Evolutionary conservation across 2,888 invertebrate species (phyloP), one percentile per base, ranked within the genome.

Genomic region (Mythimna vitellina): DNA sequence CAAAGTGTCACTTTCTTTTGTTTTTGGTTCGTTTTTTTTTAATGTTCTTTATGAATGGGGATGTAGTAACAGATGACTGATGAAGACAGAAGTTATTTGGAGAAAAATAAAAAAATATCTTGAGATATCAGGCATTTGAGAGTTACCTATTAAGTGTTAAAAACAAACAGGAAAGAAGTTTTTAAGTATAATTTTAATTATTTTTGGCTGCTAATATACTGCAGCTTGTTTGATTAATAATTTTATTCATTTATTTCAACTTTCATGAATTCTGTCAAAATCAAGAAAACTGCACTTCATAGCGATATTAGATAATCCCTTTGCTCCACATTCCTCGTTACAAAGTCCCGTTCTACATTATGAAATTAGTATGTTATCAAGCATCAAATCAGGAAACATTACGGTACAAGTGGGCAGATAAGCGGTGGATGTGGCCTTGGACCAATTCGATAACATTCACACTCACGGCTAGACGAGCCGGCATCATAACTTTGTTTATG

Each of bases 371-470:
- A 64, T 61, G 76, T 78, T 78, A 79, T 76, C 84, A 68, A 66
- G 53, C 56, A 81, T 73, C 57, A 73, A 78, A 82, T 78, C 78
- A 67, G 76, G 60, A 71, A 77, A 73, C 66, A 83, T 80, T 73
- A 77, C 67, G 70, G 65, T 65, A 69, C 73, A 82, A 81, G 72
- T 79, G 85, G 69, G 64, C 76, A 72, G 87, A 86, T 87, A 87
- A 86, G 84, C 84, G 68, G 46, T 46, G 46, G 46, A 78, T 79
- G 69, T 72, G 80, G 86, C 92, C 92, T 91, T 91, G 91, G 80
- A 80, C 84, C 85, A 79, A 80, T 84, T 83, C 84, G 91, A 91
- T 91, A 91, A 88, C 86, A 79, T 81, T 87, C 83, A 86, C 83
- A 78, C 81, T 84, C n/a, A 83, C 82, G 71, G 77, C 82, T 83